Evolutionary conservation across 2,888 invertebrate species (phyloP), one percentile per base, ranked within the genome.

Genomic region (Noctua comes): DNA sequence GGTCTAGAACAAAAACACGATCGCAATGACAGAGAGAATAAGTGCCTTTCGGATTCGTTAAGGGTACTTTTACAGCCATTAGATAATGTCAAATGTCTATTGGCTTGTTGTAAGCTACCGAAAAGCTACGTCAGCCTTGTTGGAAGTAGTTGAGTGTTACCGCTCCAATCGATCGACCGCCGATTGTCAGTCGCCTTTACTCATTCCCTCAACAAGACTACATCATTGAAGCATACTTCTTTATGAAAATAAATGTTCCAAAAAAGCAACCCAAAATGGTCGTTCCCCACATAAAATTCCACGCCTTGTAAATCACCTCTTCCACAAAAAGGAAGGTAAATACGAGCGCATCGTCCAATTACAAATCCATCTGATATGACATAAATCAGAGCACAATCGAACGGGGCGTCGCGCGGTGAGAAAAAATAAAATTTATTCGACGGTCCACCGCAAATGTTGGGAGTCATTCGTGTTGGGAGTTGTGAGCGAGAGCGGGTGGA

Each of bases 381-480:
- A 91, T 93, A 94, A 93, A 94, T 92, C 93, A 91, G 88, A 7
- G 86, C 85, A 81, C 77, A 88, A 88, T 91, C 88, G 88, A 90
- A 91, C 90, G 89, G 88, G 88, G 86, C 91, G 93, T 93, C 92
- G 91, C 90, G 88, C 86, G 89, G 85, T 82, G 86, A 89, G 85
- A 89, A 92, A 93, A 93, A 92, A 92, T 91, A 91, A 93, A 93
- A 92, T 92, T 91, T 91, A 92, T 92, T 89, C 90, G 77, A 80
- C 68, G 76, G 86, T 81, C 86, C 83, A 75, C 75, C 81, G 89
- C 83, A 86, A 87, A 88, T 82, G 86, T 80, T 78, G 62, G 83
- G 68, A 76, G 84, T 82, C 76, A 70, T 57, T 24, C 4, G 62
- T 62, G 80, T 70, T 13, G 1, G 0, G n/a, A 75, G 68, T 73